phyloP scores from a whole-genome alignment of 2,113 vertebrate genomes.

The Brienomyrus longianalis region DNA sequence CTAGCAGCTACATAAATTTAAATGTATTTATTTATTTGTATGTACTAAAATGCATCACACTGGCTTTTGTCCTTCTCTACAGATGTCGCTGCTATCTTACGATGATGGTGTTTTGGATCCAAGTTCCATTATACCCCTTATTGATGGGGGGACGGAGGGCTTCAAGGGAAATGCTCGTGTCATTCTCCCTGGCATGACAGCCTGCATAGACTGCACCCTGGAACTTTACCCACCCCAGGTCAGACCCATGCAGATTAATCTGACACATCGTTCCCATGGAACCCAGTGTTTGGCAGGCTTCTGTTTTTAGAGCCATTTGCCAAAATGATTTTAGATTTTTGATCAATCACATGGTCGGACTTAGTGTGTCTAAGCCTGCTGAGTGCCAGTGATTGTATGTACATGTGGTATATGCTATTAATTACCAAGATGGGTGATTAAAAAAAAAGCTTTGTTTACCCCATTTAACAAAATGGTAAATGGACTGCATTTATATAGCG shows the following conservation, averaged over 20 bases:
- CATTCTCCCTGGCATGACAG: slow-evolving; percentile 93
- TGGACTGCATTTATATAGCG: too few species aligned
- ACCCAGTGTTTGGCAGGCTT: background rate
- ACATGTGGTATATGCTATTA: too few species aligned
- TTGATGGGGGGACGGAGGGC: slow-evolving; percentile 95
- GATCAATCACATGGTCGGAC: background rate
- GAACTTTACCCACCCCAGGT: slow-evolving; percentile 97
- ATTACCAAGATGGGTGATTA: too few species aligned
- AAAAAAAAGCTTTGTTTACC: background rate
- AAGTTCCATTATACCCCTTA: slow-evolving; percentile 90
- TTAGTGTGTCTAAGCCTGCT: too few species aligned
- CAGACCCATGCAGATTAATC: slow-evolving; percentile 1
- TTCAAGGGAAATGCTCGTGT: slow-evolving; percentile 97
- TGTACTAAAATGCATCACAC: background rate
- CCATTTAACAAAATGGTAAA: background rate
- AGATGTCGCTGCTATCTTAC: slow-evolving; percentile 85
- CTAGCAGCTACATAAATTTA: background rate
- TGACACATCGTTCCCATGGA: background rate
- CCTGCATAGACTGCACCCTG: slow-evolving; percentile 91
- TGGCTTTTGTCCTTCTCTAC: background rate
- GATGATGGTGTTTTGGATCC: slow-evolving; percentile 86
- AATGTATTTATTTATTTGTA: background rate
- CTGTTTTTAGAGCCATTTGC: background rate
- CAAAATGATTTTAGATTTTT: background rate
- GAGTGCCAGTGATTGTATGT: too few species aligned